Evolutionary conservation across 1,140 invertebrate genomes (phyloP), one percentile per base, ranked within the genome.

Genomic region (Eumeta japonica): DNA sequence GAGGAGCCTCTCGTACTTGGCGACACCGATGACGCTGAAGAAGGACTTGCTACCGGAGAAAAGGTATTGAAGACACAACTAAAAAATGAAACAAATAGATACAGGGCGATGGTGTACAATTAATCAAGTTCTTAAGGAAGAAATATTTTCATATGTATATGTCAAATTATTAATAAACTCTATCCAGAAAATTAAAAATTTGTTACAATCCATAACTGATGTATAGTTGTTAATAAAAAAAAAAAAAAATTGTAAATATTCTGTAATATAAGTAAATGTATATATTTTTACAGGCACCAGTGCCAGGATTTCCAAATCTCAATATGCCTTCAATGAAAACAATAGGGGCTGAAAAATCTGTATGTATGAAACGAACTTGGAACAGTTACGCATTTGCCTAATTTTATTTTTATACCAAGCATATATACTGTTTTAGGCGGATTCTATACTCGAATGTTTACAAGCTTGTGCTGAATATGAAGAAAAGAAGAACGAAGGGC

Each of bases 1-100:
- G 80, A 88, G 30, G 94, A 99, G 71, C 84, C 89, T 1, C 77
- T 99, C 18, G 89, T 98, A 19, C 73, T 98, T 4, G 86, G 94
- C 58, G 97, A 99, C 65, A 83, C 94, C 48, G 83, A 86, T 50
- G 96, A 99, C 75, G 80, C 85, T 45, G 80, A 89, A 20, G 87
- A 88, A 58, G 79, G 77, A 31, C 67, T 90, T 29, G 83, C 82
- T 10, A 88, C 87, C 2, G 86, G 82, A 0, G 86, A 90, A 50
- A 81, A 79, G 38, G 79, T 76, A 27, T 14, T 12, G 19, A 10
- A 10, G 28, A 5, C 28, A 14, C 12, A 5, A 14, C 20, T 24
- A 7, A n/a, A 7, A 7, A 24, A 7, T n/a, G n/a, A n/a, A n/a
- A n/a, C n/a, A n/a, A n/a, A n/a, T n/a, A n/a, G n/a, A n/a, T n/a